phyloP scores from a whole-genome alignment of 2,797 vertebrate genomes.

The Semaprochilodus insignis region DNA sequence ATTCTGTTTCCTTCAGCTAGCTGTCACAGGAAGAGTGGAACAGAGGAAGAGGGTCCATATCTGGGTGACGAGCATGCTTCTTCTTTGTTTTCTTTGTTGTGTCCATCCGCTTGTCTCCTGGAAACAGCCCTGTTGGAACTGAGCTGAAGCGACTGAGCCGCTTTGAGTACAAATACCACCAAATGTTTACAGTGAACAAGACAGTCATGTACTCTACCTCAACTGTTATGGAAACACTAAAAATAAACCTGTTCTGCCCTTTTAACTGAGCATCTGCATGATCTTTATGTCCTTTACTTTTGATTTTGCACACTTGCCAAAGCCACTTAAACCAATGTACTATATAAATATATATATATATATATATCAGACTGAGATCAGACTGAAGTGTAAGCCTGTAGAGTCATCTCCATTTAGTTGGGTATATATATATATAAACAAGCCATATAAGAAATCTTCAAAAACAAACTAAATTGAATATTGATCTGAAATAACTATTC shows the following conservation, averaged over 20 bases:
- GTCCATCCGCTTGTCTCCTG: conserved; percentile 12
- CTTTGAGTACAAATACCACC: conserved; percentile 3
- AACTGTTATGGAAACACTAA: conserved; percentile 35
- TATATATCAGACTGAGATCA: no score
- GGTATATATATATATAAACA: background rate
- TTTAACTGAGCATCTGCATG: conserved; percentile 47
- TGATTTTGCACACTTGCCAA: background rate
- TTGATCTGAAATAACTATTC: background rate
- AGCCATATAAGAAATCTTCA: background rate
- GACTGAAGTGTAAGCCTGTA: no score
- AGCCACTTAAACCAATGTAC: no score
- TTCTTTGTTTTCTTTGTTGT: conserved; percentile 29
- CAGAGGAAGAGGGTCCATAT: conserved; percentile 27
- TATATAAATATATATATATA: no score
- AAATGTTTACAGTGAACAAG: conserved; percentile 27
- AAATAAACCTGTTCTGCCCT: conserved; percentile 58
- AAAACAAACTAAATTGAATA: background rate
- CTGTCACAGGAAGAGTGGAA: conserved; percentile 33
- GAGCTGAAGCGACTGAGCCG: conserved; percentile 4
- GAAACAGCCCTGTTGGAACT: conserved; percentile 28
- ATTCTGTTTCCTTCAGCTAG: conserved; percentile 25
- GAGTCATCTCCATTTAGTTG: no score
- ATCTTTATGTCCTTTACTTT: background rate
- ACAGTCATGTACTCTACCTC: conserved; percentile 53
- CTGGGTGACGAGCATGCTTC: background rate